Evolutionary conservation across 2,888 invertebrate species (phyloP).

Genomic region (Atethmia centrago): DNA sequence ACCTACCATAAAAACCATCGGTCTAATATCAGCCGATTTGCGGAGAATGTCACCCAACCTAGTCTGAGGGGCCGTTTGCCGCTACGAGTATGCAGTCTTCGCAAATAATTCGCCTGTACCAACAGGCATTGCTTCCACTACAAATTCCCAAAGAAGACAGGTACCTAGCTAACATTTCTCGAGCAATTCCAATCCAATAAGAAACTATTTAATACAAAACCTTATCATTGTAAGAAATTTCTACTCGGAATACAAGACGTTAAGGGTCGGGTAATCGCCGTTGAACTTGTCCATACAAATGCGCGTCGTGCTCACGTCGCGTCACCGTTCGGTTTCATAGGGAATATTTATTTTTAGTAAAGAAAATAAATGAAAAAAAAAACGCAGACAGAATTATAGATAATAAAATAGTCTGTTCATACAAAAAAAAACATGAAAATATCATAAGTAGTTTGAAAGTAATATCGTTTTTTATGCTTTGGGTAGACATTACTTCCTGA

Average conservation of each 20-base stretch:
- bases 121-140: background rate
- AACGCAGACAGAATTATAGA: too few species aligned
- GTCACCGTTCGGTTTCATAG: too few species aligned
- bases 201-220: background rate
- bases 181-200: background rate
- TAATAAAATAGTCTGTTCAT: too few species aligned
- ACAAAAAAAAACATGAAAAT: too few species aligned
- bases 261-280: too few species aligned
- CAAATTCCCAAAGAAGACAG: background rate
- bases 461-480: too few species aligned
- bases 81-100: background rate
- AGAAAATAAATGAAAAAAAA: too few species aligned
- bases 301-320: too few species aligned
- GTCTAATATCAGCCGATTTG: background rate
- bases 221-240: conserved; percentile 19
- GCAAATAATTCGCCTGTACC: background rate
- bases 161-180: background rate
- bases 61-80: background rate
- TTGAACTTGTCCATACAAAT: too few species aligned
- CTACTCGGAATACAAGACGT: conserved; percentile 11
- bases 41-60: background rate
- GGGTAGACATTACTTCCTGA: too few species aligned
- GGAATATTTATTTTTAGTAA: too few species aligned
- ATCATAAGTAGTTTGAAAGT: too few species aligned
- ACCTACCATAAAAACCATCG: background rate